These are phyloP conservation scores for Xyliphius kryptos DNA, from an alignment of 2,113 vertebrate species.

Conservation along the genomic window DNA sequence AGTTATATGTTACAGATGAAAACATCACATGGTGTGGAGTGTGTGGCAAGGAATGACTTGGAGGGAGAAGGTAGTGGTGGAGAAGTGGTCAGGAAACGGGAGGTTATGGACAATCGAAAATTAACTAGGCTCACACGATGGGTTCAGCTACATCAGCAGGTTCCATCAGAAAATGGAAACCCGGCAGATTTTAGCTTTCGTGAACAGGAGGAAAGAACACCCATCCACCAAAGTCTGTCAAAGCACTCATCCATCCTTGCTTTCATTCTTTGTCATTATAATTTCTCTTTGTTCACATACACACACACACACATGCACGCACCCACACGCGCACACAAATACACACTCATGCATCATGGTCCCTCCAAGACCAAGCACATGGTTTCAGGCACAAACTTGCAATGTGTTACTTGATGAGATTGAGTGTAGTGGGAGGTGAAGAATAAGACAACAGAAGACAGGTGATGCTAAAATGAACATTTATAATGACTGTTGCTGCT, in stretches of 20 bases:
- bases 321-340: conserved; percentile 22
- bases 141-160: conserved; percentile 70
- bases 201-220: conserved; percentile 68
- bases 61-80: conserved; percentile 61
- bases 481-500: conserved; percentile 81
- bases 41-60: conserved; percentile 66
- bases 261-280: conserved; percentile 41
- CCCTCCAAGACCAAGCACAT: conserved; percentile 55
- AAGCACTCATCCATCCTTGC: conserved; percentile 26
- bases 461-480: conserved; percentile 84
- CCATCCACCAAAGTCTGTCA: conserved; percentile 52
- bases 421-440: conserved; percentile 76
- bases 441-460: conserved; percentile 83
- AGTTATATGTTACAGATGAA: conserved; percentile 74
- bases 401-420: conserved; percentile 79
- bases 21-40: conserved; percentile 73
- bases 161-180: conserved; percentile 72
- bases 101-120: conserved; percentile 68
- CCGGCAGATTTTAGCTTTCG: conserved; percentile 71
- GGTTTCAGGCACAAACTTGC: conserved; percentile 54
- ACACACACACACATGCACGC: conserved; percentile 14
- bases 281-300: conserved; percentile 2
- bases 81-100: conserved; percentile 64
- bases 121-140: conserved; percentile 73
- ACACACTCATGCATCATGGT: conserved; percentile 40